A percentile compares a stretch with the other conserved stretches of the same genome.
Evolutionary conservation across 2,888 invertebrate genomes (phyloP).

Genomic region (Lydus trimaculatus): DNA sequence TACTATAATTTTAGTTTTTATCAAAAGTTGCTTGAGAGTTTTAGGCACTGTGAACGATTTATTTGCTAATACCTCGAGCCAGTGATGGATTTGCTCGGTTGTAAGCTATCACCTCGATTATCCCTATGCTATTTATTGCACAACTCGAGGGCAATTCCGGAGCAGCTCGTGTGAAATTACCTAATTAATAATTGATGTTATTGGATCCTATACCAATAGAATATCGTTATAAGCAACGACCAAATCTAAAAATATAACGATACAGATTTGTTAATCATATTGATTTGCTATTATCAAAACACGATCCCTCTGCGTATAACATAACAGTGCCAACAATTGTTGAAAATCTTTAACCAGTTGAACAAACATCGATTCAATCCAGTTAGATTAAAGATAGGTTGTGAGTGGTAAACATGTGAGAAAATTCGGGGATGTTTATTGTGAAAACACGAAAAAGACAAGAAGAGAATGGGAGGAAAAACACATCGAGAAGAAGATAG

Average conservation of each 20-base stretch:
- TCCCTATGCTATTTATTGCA: constrained; percentile 7
- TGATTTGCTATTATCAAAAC: too few species aligned
- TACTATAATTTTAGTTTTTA: neutral
- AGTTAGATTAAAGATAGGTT: neutral
- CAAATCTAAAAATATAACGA: too few species aligned
- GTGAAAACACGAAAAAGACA: neutral
- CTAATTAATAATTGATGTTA: constrained; percentile 6
- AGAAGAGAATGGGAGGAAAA: neutral
- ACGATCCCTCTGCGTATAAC: neutral
- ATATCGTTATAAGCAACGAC: too few species aligned
- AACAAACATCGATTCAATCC: neutral
- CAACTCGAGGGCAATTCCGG: neutral
- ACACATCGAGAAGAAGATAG: neutral
- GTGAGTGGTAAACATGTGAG: neutral
- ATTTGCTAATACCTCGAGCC: constrained; percentile 1
- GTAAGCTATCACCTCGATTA: constrained; percentile 1
- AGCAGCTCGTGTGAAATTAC: constrained; percentile 11
- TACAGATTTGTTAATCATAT: too few species aligned
- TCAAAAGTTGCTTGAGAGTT: neutral
- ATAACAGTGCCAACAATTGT: neutral
- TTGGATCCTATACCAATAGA: neutral
- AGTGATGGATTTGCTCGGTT: neutral
- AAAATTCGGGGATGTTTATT: neutral
- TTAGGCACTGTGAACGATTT: neutral
- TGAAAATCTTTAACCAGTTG: neutral